These are phyloP conservation scores for Eupithecia insigniata DNA, from an alignment of 2,888 invertebrate species.

Conservation along the genomic window DNA sequence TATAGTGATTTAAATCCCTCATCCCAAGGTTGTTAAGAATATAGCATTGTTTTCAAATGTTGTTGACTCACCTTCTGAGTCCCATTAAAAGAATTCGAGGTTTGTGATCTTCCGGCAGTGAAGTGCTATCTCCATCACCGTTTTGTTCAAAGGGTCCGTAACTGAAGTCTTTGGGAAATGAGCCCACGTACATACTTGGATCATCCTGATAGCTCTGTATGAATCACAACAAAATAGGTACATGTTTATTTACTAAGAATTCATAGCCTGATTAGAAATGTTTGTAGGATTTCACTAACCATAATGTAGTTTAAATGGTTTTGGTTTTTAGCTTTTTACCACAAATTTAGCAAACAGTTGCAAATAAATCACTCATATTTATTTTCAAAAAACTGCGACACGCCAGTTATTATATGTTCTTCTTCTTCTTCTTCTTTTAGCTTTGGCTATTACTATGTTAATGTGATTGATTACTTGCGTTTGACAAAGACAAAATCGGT, in stretches of 20 bases:
- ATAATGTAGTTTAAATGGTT: slow-evolving; percentile 22
- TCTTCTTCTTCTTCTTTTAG: too few relatives aligned
- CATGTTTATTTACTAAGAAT: slow-evolving; percentile 18
- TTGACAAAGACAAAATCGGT: not conserved
- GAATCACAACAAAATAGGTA: slow-evolving; percentile 53
- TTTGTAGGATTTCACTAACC: slow-evolving; percentile 32
- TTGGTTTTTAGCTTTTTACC: not conserved
- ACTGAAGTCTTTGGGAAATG: slow-evolving; percentile 96
- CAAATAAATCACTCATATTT: slow-evolving; percentile 16
- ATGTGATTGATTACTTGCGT: not conserved
- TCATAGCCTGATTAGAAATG: not conserved
- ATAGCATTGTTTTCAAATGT: not conserved
- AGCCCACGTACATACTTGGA: slow-evolving; percentile 82
- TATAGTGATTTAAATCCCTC: not conserved
- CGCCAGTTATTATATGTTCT: too few relatives aligned
- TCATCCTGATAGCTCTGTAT: slow-evolving; percentile 76
- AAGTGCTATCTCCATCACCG: slow-evolving; percentile 86
- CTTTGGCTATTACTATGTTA: not conserved
- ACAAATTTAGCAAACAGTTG: slow-evolving; percentile 4
- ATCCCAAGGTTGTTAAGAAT: not conserved
- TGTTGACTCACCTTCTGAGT: slow-evolving; percentile 87
- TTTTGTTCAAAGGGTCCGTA: slow-evolving; percentile 95
- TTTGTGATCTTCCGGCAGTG: slow-evolving; percentile 90
- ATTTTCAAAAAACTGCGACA: slow-evolving; percentile 21
- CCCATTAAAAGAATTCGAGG: slow-evolving; percentile 98